Base-by-base conservation (phyloP, 1,140 invertebrate species). In the Zaprionus lachaisei region DNA sequence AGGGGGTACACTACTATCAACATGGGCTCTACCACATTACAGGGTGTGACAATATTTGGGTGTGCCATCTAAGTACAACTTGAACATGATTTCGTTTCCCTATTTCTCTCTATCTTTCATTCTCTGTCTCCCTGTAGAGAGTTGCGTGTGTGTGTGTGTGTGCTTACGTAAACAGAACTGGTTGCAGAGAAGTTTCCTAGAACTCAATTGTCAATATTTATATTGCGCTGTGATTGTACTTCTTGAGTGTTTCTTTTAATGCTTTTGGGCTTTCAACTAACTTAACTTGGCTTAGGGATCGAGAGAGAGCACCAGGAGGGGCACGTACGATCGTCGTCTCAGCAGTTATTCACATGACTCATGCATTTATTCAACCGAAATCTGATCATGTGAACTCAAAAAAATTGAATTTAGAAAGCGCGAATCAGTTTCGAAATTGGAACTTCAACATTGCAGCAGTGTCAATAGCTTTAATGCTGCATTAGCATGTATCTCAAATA, bases 181-280 rank as follows among this genome's bases (percentile, higher is more conserved):
- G 31, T n/a, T 37, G 56, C 31, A 44, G 41, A 6, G 47, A 62
- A 65, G 75, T 80, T 86, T 80, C 83, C 80, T 82, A 83, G 83
- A 86, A 89, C 56, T 62, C 61, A 74, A 78, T 54, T 58, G 81
- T 87, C 83, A 89, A 87, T 87, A 84, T 87, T 89, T 84, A 76
- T 72, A 70, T 54, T 78, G 71, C 62, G 55, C 54, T 66, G 58
- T 77, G 11, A 51, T 51, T 51, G 47, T 51, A 65, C 68, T 78
- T 82, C 73, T 49, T 26, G 72, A 72, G 83, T 72, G 78, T 70
- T 87, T 77, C 72, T 77, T 77, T 87, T 76, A 87, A 89, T 87
- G 83, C 77, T 80, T 81, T 78, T 84, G 83, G 61, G 37, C 54
- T 65, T 38, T 62, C 47, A 51, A 51, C 15, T 5, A 9, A 34